Base-by-base conservation (phyloP, 2,888 invertebrate species). In the Stenotaenia linearis region DNA sequence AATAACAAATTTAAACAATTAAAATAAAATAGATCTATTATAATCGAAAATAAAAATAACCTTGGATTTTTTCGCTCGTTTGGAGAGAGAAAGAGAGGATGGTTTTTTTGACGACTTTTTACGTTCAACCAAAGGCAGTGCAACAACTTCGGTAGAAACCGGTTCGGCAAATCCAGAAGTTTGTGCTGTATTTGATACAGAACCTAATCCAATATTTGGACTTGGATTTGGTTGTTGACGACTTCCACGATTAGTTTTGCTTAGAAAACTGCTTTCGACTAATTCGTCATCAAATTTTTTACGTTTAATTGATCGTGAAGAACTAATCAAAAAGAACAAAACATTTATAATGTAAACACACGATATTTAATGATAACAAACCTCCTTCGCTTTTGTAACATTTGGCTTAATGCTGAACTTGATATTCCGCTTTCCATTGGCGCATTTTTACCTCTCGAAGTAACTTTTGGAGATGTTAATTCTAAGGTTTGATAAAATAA, bases 221-320 rank as follows among this genome's bases (percentile, higher is more conserved):
- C 25, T 75, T 15, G 75, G 35, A 75, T 30, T 32, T 15, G 75
- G 75, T 32, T 32, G 75, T 30, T 30, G 75, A 1, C 80, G 7
- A 82, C 82, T 80, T 83, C 80, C 77, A 82, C 80, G 75, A 45
- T 77, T 81, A 3, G 81, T 74, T 23, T 81, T 81, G n/a, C 80
- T 79, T 23, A n/a, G n/a, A n/a, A 80, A 30, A 86, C 94, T 95
- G 83, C 94, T 95, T 83, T 98, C 97, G 0, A 98, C 97, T 80
- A 98, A 88, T 87, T 98, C 98, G 89, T 98, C 98, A 85, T 98
- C 98, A 87, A 98, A 98, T 83, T 97, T 93, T 84, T 95, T 92
- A 0, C 98, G 90, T 86, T 97, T 98, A 84, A 98, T 97, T 0
- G 97, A 97, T 80, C 98, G 90, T 32, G 95, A 95, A 12, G 97